A percentile compares a stretch with the other conserved stretches of the same genome.
Evolutionary conservation across 2,888 invertebrate species (phyloP).

Genomic region (Oscheius onirici): DNA sequence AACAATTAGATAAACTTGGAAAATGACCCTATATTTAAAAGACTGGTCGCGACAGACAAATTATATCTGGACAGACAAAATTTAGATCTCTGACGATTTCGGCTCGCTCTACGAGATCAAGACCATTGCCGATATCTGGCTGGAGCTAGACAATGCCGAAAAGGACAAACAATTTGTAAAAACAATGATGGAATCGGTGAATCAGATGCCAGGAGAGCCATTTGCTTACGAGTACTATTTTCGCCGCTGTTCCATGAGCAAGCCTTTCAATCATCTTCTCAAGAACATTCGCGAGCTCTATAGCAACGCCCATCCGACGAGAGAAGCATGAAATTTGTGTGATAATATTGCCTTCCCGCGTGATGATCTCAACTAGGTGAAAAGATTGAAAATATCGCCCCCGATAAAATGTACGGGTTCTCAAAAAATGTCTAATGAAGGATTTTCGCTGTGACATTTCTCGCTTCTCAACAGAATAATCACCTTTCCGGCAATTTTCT

Average conservation of each 20-base stretch:
- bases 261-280: constrained; percentile 49
- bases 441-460: no score
- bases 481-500: no score
- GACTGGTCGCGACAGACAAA: no score
- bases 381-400: no score
- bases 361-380: background rate
- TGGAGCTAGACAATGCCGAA: constrained; percentile 41
- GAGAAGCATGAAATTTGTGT: background rate
- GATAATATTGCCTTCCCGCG: background rate
- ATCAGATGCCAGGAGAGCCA: constrained; percentile 44
- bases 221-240: constrained; percentile 55
- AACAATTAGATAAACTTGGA: no score
- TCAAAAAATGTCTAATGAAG: no score
- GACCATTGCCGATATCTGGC: constrained; percentile 51
- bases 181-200: constrained; percentile 52
- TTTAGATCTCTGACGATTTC: constrained; percentile 21
- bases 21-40: no score
- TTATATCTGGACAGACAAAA: no score
- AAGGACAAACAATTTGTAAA: constrained; percentile 49
- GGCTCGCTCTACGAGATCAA: constrained; percentile 37
- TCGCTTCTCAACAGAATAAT: no score
- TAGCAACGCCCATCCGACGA: background rate
- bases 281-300: constrained; percentile 49
- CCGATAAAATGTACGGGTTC: no score
- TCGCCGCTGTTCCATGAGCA: constrained; percentile 42